Evolutionary conservation across 2,797 vertebrate genomes (phyloP), one percentile per base, ranked within the genome.

Genomic region (Alfaro cultratus): DNA sequence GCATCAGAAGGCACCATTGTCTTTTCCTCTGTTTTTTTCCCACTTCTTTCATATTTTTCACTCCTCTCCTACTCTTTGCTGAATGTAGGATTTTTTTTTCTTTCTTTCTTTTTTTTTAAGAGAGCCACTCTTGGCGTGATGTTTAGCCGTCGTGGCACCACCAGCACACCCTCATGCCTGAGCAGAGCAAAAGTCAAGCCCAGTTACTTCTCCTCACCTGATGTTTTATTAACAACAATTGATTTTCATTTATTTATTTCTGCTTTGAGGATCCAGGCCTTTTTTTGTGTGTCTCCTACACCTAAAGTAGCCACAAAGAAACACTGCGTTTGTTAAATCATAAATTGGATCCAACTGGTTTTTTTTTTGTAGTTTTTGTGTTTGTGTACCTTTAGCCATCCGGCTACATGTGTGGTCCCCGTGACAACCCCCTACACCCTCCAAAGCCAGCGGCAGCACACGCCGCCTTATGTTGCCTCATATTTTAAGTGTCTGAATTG

Each of bases 141-240:
- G 97, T 96, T 95, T 97, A 97, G 97, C 98, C 94, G 93, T 92
- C 96, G 89, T 97, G 97, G 97, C 97, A 98, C 95, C 94, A 85
- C 93, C 96, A 94, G 96, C 96, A 96, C 96, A 96, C 96, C 95
- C 95, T 96, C 97, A 97, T 95, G 95, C 96, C 95, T 95, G 95
- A 96, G 95, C 95, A 92, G 95, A 94, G 93, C 95, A 96, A 96
- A 97, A 98, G 97, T 98, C 97, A 96, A 95, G 95, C 96, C 96
- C 96, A 95, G 96, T 99, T 97, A 97, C 97, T 96, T 98, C 97
- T 98, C 96, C 95, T 96, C 96, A 96, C 96, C 97, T 97, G 96
- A 99, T 99, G 97, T 99, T 98, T 99, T 99, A 98, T 99, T 98
- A 98, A 98, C 96, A 93, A 93, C 94, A 97, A 98, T 98, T 98